Conservation (phyloP, 2,888 invertebrate genomes). For the Chromoteleia sp. region DNA sequence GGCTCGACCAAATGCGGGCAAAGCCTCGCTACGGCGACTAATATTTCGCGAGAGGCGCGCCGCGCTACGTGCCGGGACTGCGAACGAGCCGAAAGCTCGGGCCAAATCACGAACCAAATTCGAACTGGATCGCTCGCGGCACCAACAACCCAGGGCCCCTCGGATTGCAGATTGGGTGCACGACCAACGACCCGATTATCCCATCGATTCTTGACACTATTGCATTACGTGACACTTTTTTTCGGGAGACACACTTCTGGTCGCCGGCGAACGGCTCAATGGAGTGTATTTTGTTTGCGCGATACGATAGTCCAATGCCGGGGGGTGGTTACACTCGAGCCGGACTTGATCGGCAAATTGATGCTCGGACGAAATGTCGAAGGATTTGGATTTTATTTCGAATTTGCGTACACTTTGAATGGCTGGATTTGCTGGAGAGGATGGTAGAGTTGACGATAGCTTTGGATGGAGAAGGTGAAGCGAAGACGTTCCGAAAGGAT, state of each 20-base stretch:
- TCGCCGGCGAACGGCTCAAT: neutral
- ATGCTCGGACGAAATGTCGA: neutral
- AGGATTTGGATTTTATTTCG: neutral
- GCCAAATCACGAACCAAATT: slow-evolving; percentile 64
- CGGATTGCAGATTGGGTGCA: slow-evolving; percentile 58
- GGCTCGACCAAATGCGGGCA: slow-evolving; percentile 78
- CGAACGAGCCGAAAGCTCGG: slow-evolving; percentile 43
- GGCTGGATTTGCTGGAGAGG: too few relatives aligned
- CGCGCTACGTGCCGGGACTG: slow-evolving; percentile 80
- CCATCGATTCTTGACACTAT: slow-evolving; percentile 60
- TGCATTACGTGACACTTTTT: slow-evolving; percentile 64
- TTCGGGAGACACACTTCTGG: slow-evolving; percentile 7
- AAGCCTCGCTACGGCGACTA: slow-evolving; percentile 81
- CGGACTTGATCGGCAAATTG: slow-evolving; percentile 7
- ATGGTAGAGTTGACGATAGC: too few relatives aligned
- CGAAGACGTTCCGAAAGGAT: too few relatives aligned
- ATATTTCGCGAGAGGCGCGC: slow-evolving; percentile 82
- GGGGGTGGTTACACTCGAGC: neutral
- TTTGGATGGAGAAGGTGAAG: too few relatives aligned
- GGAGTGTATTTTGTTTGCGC: slow-evolving; percentile 12
- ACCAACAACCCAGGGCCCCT: slow-evolving; percentile 27
- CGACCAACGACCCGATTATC: slow-evolving; percentile 65
- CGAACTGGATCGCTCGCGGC: slow-evolving; percentile 63
- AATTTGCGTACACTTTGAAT: too few relatives aligned
- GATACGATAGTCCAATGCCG: neutral